These are phyloP conservation scores for Danio rerio DNA, from an alignment of 2,113 vertebrate species.

Conservation along the genomic window GRCz12tu NC_133182.1:54442001-54442500, in stretches of 20 bases:
- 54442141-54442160: constrained; percentile 78
- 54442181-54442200: constrained; percentile 86
- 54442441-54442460: constrained; percentile 77
- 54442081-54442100: constrained; percentile 79
- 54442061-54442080: constrained; percentile 65
- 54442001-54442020: constrained; percentile 81
- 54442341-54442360: constrained; percentile 75
- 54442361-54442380: constrained; percentile 82
- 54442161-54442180: constrained; percentile 86
- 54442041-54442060: constrained; percentile 64
- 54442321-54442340: constrained; percentile 65
- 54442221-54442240: constrained; percentile 83
- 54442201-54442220: constrained; percentile 94
- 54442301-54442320: constrained; percentile 74
- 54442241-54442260: constrained; percentile 80
- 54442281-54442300: constrained; percentile 70
- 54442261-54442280: constrained; percentile 70
- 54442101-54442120: constrained; percentile 77
- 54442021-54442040: constrained; percentile 64
- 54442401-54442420: constrained; percentile 78
- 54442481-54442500: constrained; percentile 74
- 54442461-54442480: constrained; percentile 74
- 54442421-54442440: constrained; percentile 80
- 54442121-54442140: constrained; percentile 74
- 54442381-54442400: constrained; percentile 81